These are phyloP conservation scores for Notamacropus eugenii DNA, from an alignment of 2,797 vertebrate species.

Conservation along the genomic window DNA sequence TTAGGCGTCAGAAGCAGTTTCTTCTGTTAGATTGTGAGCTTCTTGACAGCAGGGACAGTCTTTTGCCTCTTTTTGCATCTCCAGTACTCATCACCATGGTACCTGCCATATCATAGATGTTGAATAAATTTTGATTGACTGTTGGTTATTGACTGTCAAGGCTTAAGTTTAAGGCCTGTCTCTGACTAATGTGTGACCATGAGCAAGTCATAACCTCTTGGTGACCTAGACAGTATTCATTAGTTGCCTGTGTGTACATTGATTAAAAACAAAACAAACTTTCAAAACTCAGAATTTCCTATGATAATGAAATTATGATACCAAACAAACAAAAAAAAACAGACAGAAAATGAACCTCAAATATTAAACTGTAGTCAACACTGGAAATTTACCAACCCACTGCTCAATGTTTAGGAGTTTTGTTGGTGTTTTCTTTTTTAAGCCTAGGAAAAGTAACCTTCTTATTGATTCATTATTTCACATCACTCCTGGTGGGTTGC, in stretches of 20 bases:
- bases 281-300: not conserved
- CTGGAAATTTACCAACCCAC: not conserved
- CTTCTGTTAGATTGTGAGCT: not conserved
- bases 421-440: not conserved
- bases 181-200: not conserved
- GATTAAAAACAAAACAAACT: not conserved
- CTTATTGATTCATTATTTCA: not conserved
- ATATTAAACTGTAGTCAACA: constrained; percentile 9
- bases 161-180: not conserved
- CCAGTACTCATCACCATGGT: not conserved
- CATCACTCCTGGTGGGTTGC: not conserved
- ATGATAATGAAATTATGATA: not conserved
- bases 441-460: not conserved
- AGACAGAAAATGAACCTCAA: constrained; percentile 10
- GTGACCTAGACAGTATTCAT: not conserved
- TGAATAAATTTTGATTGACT: not conserved
- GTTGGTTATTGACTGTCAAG: not conserved
- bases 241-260: not conserved
- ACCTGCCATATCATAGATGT: not conserved
- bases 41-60: not conserved
- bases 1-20: not conserved
- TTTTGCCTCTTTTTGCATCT: not conserved
- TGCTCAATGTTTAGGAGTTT: not conserved
- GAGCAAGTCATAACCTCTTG: not conserved
- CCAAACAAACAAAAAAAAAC: not conserved